Percentiles rank a stretch among this genome's conserved stretches.
Conservation (phyloP, 2,113 vertebrate genomes). For the Cathartes aura region DNA sequence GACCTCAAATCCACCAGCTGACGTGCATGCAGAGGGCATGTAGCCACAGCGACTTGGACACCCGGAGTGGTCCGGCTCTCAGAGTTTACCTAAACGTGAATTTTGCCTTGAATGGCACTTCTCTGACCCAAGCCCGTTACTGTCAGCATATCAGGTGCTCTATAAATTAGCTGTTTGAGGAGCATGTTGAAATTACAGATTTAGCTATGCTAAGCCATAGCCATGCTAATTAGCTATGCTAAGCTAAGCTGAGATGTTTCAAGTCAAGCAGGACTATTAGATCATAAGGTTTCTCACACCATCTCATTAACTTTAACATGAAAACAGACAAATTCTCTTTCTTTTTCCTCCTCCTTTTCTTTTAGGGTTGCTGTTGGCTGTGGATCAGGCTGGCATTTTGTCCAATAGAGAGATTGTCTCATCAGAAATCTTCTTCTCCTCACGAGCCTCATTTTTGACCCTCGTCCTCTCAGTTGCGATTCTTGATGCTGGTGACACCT, state of each 20-base stretch:
- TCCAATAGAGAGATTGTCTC: background rate
- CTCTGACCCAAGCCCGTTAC: background rate
- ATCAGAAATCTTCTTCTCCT: background rate
- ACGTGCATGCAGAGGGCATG: background rate
- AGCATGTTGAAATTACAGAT: background rate
- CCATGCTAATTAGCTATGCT: background rate
- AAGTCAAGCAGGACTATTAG: background rate
- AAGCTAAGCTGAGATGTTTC: background rate
- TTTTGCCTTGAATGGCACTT: background rate
- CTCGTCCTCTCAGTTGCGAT: background rate
- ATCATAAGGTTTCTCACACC: background rate
- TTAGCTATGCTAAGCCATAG: background rate
- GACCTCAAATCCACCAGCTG: background rate
- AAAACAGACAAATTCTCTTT: background rate
- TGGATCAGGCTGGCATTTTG: background rate
- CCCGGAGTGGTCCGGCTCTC: background rate
- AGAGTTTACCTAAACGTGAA: background rate
- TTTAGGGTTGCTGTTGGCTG: background rate
- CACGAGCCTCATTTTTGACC: background rate
- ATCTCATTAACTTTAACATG: background rate
- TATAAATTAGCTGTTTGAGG: background rate
- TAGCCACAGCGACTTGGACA: background rate
- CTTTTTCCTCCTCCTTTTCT: background rate
- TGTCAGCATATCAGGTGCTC: background rate
- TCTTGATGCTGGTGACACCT: background rate